phyloP scores from a whole-genome alignment of 2,113 vertebrate genomes.

The Lophura nycthemera region DNA sequence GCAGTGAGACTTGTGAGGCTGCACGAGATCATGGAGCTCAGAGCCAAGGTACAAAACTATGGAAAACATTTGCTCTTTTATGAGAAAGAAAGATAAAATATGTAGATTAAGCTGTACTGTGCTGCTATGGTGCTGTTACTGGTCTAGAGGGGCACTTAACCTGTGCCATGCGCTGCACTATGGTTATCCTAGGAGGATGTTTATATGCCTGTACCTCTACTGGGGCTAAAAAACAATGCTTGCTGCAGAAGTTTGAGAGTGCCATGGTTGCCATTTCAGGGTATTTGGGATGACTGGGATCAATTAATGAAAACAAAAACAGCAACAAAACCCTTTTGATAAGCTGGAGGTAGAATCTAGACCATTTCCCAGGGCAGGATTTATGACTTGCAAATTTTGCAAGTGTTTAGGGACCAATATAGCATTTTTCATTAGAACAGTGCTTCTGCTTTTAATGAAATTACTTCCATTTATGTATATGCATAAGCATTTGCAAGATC shows the following conservation, averaged over 20 bases:
- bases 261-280: neutral
- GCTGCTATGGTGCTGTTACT: neutral
- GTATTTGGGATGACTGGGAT: neutral
- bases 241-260: neutral
- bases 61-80: neutral
- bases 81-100: neutral
- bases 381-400: neutral
- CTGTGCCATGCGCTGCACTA: neutral
- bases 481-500: neutral
- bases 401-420: neutral
- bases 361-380: neutral
- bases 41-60: neutral
- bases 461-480: neutral
- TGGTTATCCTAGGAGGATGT: neutral
- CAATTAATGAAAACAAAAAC: neutral
- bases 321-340: neutral
- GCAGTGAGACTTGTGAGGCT: neutral
- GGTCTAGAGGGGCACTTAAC: neutral
- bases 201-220: neutral
- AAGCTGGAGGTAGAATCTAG: neutral
- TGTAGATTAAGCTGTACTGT: neutral
- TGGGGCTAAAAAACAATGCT: neutral
- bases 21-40: neutral
- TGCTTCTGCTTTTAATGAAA: constrained; percentile 28
- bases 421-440: neutral